phyloP scores from a whole-genome alignment of 2,797 vertebrate genomes.

The Zenarchopterus dispar region DNA sequence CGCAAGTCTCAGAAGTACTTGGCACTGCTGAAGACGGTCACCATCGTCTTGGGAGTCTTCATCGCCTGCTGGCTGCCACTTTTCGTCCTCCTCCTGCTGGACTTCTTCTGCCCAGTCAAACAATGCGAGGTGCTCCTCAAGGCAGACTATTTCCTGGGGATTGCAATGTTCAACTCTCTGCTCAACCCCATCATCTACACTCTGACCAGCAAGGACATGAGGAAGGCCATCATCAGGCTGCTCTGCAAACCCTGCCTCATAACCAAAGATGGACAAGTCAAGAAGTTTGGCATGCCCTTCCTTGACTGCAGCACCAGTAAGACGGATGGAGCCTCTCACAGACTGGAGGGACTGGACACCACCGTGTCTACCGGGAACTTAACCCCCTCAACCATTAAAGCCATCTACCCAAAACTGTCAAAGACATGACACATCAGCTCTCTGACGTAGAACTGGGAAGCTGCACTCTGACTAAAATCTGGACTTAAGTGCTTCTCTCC shows the following conservation, averaged over 20 bases:
- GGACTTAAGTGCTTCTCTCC: background rate
- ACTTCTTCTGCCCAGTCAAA: constrained; percentile 81
- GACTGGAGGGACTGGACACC: constrained; percentile 82
- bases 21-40: constrained; percentile 90
- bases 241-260: constrained; percentile 82
- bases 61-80: constrained; percentile 90
- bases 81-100: constrained; percentile 88
- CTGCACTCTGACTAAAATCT: constrained; percentile 5
- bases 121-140: constrained; percentile 84
- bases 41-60: constrained; percentile 89
- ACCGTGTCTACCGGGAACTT: constrained; percentile 83
- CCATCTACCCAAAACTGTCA: constrained; percentile 72
- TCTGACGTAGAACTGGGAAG: constrained; percentile 6
- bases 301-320: constrained; percentile 88
- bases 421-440: constrained; percentile 67
- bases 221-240: constrained; percentile 85
- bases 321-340: constrained; percentile 82
- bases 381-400: constrained; percentile 79
- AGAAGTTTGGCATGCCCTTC: constrained; percentile 82
- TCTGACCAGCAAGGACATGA: constrained; percentile 90
- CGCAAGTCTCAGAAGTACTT: constrained; percentile 87
- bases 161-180: constrained; percentile 91
- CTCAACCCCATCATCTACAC: constrained; percentile 95
- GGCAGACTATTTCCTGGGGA: constrained; percentile 89
- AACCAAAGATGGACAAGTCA: constrained; percentile 80